Conservation (phyloP, 1,140 invertebrate genomes). For the Dolichoris vasculosae region DNA sequence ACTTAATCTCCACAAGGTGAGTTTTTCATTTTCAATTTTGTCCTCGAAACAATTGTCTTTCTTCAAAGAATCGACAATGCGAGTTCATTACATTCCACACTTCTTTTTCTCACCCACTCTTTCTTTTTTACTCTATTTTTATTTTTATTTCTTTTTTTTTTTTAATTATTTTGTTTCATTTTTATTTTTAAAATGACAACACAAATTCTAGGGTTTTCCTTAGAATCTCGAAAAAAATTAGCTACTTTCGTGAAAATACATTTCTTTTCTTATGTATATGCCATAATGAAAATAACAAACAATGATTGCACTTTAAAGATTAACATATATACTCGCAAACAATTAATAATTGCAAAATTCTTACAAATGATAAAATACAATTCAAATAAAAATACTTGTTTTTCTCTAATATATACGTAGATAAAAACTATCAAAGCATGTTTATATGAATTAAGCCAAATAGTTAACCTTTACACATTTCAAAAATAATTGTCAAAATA, state of each 20-base stretch:
- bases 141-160: background rate
- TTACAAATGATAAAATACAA: conserved; percentile 18
- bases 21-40: conserved; percentile 47
- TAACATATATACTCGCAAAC: conserved; percentile 2
- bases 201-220: conserved; percentile 12
- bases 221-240: conserved; percentile 43
- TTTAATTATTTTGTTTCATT: conserved; percentile 15
- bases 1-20: conserved; percentile 24
- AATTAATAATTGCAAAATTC: background rate
- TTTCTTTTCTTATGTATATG: background rate
- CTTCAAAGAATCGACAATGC: background rate
- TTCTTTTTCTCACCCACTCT: conserved; percentile 1
- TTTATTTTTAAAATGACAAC: conserved; percentile 12
- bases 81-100: background rate
- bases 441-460: background rate
- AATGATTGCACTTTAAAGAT: conserved; percentile 8
- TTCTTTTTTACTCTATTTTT: conserved; percentile 18
- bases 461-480: conserved; percentile 16
- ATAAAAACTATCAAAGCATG: conserved; percentile 12
- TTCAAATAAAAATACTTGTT: conserved; percentile 14
- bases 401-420: background rate
- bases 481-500: background rate
- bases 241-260: background rate
- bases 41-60: conserved; percentile 32
- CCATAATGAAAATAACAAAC: background rate